phyloP scores from a whole-genome alignment of 2,113 vertebrate genomes.

The Carassius auratus region DNA sequence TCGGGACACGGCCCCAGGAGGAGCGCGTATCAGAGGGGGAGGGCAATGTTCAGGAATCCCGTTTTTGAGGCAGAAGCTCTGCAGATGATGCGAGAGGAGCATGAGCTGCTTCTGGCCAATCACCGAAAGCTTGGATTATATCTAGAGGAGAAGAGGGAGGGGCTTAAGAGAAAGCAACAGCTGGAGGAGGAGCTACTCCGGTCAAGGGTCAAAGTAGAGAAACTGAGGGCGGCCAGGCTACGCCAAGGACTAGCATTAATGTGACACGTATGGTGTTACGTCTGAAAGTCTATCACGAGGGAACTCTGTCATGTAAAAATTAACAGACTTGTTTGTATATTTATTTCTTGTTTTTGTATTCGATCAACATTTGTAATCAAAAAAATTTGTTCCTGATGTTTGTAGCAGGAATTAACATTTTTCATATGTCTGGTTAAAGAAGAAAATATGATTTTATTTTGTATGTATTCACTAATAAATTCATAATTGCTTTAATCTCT shows the following conservation, averaged over 20 bases:
- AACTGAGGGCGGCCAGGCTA: constrained; percentile 86
- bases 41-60: constrained; percentile 76
- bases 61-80: constrained; percentile 84
- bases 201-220: constrained; percentile 97
- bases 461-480: constrained; percentile 42
- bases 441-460: not conserved
- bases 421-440: not conserved
- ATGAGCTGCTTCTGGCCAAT: constrained; percentile 92
- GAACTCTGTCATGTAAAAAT: constrained; percentile 10
- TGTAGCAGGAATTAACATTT: not conserved
- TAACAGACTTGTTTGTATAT: not conserved
- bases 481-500: not conserved
- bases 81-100: constrained; percentile 92
- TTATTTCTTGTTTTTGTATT: constrained; percentile 20
- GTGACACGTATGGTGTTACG: constrained; percentile 48
- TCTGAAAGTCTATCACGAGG: constrained; percentile 47
- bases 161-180: constrained; percentile 94
- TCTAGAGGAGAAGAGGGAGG: constrained; percentile 95
- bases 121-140: constrained; percentile 94
- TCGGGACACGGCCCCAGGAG: constrained; percentile 85
- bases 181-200: constrained; percentile 93
- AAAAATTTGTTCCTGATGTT: not conserved
- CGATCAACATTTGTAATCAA: not conserved
- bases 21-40: constrained; percentile 80
- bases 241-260: constrained; percentile 85